Base-by-base conservation (phyloP, 2,113 vertebrate species). In the Microtus pennsylvanicus region DNA sequence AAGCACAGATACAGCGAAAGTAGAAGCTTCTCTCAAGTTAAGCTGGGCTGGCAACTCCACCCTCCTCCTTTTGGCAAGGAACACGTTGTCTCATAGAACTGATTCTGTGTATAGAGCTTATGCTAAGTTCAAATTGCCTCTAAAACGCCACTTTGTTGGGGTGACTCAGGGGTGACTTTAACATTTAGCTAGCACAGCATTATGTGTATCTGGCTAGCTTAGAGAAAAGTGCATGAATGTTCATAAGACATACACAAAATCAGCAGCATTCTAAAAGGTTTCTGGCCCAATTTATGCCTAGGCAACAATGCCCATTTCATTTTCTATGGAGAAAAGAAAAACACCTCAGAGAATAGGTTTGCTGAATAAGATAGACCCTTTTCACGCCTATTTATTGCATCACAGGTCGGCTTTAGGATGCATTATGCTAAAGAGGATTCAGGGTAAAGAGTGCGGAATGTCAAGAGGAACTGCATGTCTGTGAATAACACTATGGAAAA, bases 151-250 rank as follows among this genome's bases (percentile, higher is more conserved):
- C 86, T 97, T 89, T 95, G 28, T 91, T 94, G 89, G 92, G 95
- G 93, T 96, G 94, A 94, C 72, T 45, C 2, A 0, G 30, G 69
- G 94, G 91, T 91, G 78, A 95, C 86, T 97, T 97, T 89, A 94
- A 55, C 94, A 96, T 97, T 97, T 97, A 93, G 95, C 96, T 95
- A 97, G 95, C 92, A 76, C 97, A 98, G 95, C 96, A 96, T 47
- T 93, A 87, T 72, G 93, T 81, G 67, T 87, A 89, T 89, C 74
- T 50, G 78, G 58, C 74, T 85, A 52, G 77, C 63, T 96, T 93
- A 83, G 90, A 96, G 90, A 95, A 85, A 98, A 97, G 88, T 22
- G 28, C 70, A 80, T 88, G 95, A 95, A 95, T 94, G 97, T 95
- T 94, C 78, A 47, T 96, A 96, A 97, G 92, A 93, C 94, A 45